These are phyloP conservation scores for Myotis daubentonii DNA, from an alignment of 2,797 vertebrate species.

Conservation along the genomic window DNA sequence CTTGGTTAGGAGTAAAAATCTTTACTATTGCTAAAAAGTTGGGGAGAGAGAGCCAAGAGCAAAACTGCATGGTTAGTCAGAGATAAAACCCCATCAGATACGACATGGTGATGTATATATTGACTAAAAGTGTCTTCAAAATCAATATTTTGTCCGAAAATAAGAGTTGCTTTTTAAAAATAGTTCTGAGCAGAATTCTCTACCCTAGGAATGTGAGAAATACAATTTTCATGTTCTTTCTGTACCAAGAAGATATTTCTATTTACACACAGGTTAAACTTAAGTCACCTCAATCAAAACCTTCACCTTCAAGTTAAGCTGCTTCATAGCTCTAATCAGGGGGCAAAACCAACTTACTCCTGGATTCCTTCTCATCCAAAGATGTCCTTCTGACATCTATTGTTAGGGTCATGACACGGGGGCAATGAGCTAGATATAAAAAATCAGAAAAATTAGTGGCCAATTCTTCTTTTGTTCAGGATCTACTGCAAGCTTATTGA, in stretches of 20 bases:
- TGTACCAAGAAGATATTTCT: background rate
- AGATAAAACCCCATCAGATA: background rate
- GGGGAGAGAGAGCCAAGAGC: background rate
- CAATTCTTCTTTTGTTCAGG: background rate
- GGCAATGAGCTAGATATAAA: background rate
- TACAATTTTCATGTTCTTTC: background rate
- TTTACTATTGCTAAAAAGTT: background rate
- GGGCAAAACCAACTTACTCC: background rate
- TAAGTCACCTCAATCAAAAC: background rate
- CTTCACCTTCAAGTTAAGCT: background rate
- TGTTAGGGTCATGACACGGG: background rate
- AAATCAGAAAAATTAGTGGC: background rate
- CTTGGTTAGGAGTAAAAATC: background rate
- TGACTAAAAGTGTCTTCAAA: background rate
- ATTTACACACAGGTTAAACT: background rate
- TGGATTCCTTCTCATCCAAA: background rate
- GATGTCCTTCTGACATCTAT: background rate
- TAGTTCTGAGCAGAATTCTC: background rate
- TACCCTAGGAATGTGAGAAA: background rate
- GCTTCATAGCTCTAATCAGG: background rate
- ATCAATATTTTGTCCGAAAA: background rate
- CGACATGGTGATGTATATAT: background rate
- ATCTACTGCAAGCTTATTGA: background rate
- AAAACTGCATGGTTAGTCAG: background rate
- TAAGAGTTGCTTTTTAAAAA: background rate